phyloP scores from a whole-genome alignment of 2,888 invertebrate species.

The Chalcis sispes region DNA sequence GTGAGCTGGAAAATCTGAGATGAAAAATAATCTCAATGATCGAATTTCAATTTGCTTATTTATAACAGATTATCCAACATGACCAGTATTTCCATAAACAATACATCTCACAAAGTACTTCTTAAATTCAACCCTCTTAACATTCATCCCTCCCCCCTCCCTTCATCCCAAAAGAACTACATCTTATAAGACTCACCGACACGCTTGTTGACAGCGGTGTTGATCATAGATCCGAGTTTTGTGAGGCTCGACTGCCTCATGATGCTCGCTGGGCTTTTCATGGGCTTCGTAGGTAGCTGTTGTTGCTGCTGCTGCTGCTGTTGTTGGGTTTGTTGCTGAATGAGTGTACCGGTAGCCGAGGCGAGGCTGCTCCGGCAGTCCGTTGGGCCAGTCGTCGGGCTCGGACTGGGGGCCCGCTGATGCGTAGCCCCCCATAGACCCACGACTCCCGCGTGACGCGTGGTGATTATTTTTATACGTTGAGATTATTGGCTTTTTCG shows the following conservation, averaged over 20 bases:
- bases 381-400: conserved; percentile 62
- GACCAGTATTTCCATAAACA: too few species aligned
- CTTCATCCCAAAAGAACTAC: too few species aligned
- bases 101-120: too few species aligned
- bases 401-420: conserved; percentile 74
- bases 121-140: too few species aligned
- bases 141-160: background rate
- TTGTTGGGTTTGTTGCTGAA: conserved; percentile 61
- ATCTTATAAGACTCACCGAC: conserved; percentile 75
- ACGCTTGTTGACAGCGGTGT: conserved; percentile 79
- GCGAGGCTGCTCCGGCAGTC: conserved; percentile 65
- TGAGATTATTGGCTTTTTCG: too few species aligned
- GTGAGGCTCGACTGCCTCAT: conserved; percentile 82
- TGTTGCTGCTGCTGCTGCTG: conserved; percentile 66
- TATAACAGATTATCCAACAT: too few species aligned
- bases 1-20: too few species aligned
- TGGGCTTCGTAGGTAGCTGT: conserved; percentile 68
- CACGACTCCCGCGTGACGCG: conserved; percentile 75
- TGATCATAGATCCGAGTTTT: conserved; percentile 81
- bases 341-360: background rate
- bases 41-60: too few species aligned
- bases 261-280: conserved; percentile 76
- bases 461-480: conserved; percentile 60
- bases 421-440: conserved; percentile 76
- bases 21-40: too few species aligned